These are phyloP conservation scores for Ericerus pela DNA, from an alignment of 1,140 invertebrate genomes.

Conservation along the genomic window DNA sequence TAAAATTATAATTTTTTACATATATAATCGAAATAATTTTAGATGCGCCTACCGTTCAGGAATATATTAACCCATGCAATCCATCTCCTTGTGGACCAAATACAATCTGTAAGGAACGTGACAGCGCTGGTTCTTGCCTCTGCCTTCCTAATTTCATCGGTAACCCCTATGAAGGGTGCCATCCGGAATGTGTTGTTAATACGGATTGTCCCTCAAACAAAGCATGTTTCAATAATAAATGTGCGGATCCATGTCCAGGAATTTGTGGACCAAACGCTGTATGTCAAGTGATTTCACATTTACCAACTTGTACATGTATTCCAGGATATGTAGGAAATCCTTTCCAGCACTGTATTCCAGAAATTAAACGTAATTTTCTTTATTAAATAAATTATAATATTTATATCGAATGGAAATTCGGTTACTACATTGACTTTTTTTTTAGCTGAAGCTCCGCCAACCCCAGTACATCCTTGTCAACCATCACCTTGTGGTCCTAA, in stretches of 20 bases:
- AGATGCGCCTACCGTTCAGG: conserved; percentile 16
- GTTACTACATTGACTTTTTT: conserved; percentile 9
- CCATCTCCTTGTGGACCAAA: conserved; percentile 58
- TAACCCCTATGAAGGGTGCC: conserved; percentile 57
- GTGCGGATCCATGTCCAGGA: conserved; percentile 54
- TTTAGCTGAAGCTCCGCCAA: conserved; percentile 29
- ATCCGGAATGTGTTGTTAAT: conserved; percentile 55
- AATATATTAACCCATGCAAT: conserved; percentile 39
- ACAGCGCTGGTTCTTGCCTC: conserved; percentile 48
- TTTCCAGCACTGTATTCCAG: conserved; percentile 38
- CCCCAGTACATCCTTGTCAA: conserved; percentile 43
- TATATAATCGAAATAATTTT: too few species aligned
- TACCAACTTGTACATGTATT: conserved; percentile 51
- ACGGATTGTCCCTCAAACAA: conserved; percentile 51
- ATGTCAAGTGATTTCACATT: conserved; percentile 55
- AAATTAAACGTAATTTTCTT: conserved; percentile 22
- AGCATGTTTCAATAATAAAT: conserved; percentile 52
- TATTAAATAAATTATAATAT: conserved; percentile 23
- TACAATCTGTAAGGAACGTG: conserved; percentile 49
- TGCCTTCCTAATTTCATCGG: conserved; percentile 55
- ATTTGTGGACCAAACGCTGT: conserved; percentile 54
- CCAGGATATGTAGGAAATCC: conserved; percentile 54
- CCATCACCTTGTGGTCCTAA: conserved; percentile 61
- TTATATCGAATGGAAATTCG: too few species aligned
- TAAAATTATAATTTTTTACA: too few species aligned